Base-by-base conservation (phyloP, 2,888 invertebrate genomes). In the Steinernema hermaphroditum region DNA sequence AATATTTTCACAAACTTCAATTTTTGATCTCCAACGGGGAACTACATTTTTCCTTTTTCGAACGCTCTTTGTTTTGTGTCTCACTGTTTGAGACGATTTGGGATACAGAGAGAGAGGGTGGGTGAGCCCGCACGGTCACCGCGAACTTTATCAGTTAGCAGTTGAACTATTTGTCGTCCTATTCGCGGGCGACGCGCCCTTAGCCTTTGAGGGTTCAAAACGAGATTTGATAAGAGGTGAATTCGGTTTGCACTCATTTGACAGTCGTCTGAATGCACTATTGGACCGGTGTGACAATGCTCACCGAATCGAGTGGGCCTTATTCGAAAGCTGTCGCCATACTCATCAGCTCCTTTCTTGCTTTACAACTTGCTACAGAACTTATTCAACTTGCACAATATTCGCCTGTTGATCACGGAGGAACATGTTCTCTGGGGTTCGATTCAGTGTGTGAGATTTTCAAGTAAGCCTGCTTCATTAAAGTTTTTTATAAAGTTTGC, bases 91-190 rank as follows among this genome's bases (percentile, higher is more conserved):
- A 19, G 46, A 16, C 46, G 46, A 19, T n/a, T 46, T 8, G 43
- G 9, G 8, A 14, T 8, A 43, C 14, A 46, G 14, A 46, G 22
- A 50, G 62, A 16, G 4, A 32, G 29, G 27, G 29, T n/a, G 62
- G 62, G 62, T 32, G 62, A 62, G 32, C 1, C 62, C 32, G 62
- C 2, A 29, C 62, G 62, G 62, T 62, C 62, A 62, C 62, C 4
- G 29, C 27, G 62, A 62, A 62, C 62, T 62, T 62, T 62, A 62
- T 62, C 62, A 62, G 54, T 27, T 54, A 54, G 34, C 62, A 62
- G 27, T 62, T 32, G 62, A 62, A 62, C 62, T 62, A 62, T 62
- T 62, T 62, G 62, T 62, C 19, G 24, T 24, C 24, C 50, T 50
- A 19, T 24, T 62, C 27, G 32, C 62, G 62, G 62, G 6, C 62